Conservation (phyloP, 2,113 vertebrate species). For the Mustela nigripes region DNA sequence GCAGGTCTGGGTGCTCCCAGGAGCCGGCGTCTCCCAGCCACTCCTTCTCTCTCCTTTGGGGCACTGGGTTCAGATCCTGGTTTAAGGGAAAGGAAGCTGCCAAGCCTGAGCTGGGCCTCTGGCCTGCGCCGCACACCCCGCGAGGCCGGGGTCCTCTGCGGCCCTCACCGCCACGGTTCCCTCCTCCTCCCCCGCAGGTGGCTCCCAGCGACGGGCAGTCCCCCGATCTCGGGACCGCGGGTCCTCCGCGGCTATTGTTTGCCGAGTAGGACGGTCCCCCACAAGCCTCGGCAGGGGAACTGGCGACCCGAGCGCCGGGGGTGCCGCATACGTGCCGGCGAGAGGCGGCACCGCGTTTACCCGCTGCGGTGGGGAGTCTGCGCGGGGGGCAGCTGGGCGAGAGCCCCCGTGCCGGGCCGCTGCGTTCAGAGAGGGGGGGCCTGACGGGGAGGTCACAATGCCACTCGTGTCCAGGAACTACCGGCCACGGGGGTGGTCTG, state of each 20-base stretch:
- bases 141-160: fast-evolving
- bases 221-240: neutral
- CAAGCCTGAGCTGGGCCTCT: neutral
- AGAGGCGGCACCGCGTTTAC: fast-evolving
- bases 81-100: neutral
- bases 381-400: neutral
- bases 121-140: fast-evolving
- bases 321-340: too few relatives aligned
- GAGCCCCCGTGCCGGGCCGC: neutral
- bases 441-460: neutral
- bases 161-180: fast-evolving
- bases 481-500: neutral
- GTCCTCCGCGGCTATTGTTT: fast-evolving
- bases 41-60: neutral
- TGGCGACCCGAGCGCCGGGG: neutral
- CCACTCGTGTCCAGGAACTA: neutral
- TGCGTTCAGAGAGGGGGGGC: neutral
- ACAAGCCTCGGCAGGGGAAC: too few relatives aligned
- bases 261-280: neutral
- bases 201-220: neutral
- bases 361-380: neutral
- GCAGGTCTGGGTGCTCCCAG: fast-evolving
- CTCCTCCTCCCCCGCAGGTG: fast-evolving
- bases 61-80: neutral
- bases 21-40: fast-evolving